Base-by-base conservation (phyloP, 1,140 invertebrate genomes). In the Penaeus vannamei region DNA sequence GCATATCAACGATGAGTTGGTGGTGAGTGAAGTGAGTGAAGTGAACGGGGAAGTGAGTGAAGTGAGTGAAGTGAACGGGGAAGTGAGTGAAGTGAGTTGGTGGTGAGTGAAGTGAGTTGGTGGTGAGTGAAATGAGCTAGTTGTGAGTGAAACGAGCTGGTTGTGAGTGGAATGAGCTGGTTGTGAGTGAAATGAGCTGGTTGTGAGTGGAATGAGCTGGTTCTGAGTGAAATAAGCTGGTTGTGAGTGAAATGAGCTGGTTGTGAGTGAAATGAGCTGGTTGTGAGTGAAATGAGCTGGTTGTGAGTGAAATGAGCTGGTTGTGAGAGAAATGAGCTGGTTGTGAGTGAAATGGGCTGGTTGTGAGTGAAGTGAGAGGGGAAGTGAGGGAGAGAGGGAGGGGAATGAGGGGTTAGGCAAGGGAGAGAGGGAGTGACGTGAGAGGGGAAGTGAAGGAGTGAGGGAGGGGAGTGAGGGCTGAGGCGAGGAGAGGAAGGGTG, bases 1-100 rank as follows among this genome's bases (percentile, higher is more conserved):
- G 97, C 96, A 96, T 92, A 96, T 98, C 92, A 98, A 98, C 92
- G 96, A 96, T 59, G 96, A 97, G 91, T 95, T 95, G 91, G 96
- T 96, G 92, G 86, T 87, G n/a, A 87, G 86, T 87, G 20, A 26
- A 14, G 12, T 42, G 19, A n/a, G 46, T 2, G 46, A 10, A 10
- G 46, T 2, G 8, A 8, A 0, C 0, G 46, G 53, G 14, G 53
- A 10, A 10, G 10, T 46, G 10, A 10, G 42, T 5, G 42, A 10
- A 10, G 10, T 3, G 42, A 10, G 42, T 3, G 10, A 46, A 10
- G 42, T 46, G 42, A 46, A 46, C n/a, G 36, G 36, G 36, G 4
- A 7, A 5, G 36, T 42, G 36, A 42, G 36, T n/a, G n/a, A n/a
- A n/a, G n/a, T 59, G 96, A 97, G 91, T 95, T 95, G 91, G 96